Evolutionary conservation across 2,797 vertebrate genomes (phyloP).

Genomic region (Acropternis orthonyx): DNA sequence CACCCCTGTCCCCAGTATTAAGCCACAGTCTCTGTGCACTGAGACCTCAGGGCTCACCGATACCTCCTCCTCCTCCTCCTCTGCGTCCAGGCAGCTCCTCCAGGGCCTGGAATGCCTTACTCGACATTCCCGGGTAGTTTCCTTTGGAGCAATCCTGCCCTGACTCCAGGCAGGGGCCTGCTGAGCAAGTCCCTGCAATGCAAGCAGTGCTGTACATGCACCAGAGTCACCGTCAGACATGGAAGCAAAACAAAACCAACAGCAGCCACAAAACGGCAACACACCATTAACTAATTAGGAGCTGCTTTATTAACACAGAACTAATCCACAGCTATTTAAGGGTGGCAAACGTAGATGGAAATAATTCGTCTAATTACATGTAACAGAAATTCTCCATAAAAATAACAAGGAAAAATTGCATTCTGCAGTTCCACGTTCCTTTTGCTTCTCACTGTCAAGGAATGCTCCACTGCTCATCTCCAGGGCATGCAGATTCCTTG

Average conservation of each 20-base stretch:
- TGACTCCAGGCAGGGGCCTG: neutral
- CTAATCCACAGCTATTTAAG: neutral
- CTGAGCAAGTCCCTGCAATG: neutral
- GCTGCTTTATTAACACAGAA: neutral
- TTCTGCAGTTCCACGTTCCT: neutral
- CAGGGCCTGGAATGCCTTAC: neutral
- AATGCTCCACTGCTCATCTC: neutral
- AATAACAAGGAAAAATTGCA: neutral
- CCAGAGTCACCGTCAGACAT: neutral
- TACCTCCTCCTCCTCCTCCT: neutral
- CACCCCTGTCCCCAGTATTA: neutral
- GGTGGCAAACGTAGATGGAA: neutral
- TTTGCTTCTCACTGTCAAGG: neutral
- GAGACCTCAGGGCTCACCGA: neutral
- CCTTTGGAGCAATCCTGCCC: neutral
- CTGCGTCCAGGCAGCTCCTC: neutral
- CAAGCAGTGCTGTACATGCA: neutral
- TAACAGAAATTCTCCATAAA: neutral
- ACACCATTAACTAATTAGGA: neutral
- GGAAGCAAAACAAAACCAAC: neutral
- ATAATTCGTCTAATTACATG: neutral
- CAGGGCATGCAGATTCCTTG: rapidly evolving
- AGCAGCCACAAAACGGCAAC: neutral
- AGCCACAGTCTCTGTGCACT: neutral
- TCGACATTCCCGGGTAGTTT: neutral